phyloP scores from a whole-genome alignment of 2,888 invertebrate genomes.

The Hemaris fuciformis region DNA sequence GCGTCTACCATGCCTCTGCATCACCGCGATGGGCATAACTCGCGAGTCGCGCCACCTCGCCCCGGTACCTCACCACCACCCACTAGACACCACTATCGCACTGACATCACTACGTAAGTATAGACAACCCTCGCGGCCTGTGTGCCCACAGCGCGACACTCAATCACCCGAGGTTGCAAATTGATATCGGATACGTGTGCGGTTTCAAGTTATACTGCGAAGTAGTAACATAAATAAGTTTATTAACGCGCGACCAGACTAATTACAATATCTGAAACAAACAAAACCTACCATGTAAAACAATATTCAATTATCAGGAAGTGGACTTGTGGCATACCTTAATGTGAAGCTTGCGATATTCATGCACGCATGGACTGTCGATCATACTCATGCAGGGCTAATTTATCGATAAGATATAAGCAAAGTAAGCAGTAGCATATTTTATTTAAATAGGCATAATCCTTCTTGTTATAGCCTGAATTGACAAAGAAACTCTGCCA shows the following conservation, averaged over 20 bases:
- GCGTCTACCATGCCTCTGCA: slow-evolving; percentile 81
- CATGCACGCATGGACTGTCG: neutral
- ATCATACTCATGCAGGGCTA: neutral
- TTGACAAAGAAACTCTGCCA: neutral
- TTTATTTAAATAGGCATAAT: neutral
- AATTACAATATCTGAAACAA: slow-evolving; percentile 30
- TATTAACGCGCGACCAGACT: slow-evolving; percentile 7
- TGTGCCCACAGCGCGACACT: slow-evolving; percentile 36
- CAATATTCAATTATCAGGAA: neutral
- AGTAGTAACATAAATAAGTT: slow-evolving; percentile 5
- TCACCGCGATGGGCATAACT: slow-evolving; percentile 78
- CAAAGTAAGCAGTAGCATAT: neutral
- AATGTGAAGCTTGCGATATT: neutral
- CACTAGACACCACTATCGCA: slow-evolving; percentile 58
- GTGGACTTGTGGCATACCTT: neutral
- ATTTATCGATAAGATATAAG: neutral
- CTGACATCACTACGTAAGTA: slow-evolving; percentile 50
- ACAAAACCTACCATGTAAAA: slow-evolving; percentile 14
- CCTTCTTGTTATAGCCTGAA: neutral
- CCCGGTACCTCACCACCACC: slow-evolving; percentile 53
- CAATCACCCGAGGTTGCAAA: slow-evolving; percentile 47
- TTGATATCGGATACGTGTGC: slow-evolving; percentile 31
- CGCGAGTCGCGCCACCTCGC: slow-evolving; percentile 52
- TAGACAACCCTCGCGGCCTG: slow-evolving; percentile 47
- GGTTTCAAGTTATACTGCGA: slow-evolving; percentile 25